phyloP scores from a whole-genome alignment of 2,113 vertebrate genomes.

The Bubo blakistoni region DNA sequence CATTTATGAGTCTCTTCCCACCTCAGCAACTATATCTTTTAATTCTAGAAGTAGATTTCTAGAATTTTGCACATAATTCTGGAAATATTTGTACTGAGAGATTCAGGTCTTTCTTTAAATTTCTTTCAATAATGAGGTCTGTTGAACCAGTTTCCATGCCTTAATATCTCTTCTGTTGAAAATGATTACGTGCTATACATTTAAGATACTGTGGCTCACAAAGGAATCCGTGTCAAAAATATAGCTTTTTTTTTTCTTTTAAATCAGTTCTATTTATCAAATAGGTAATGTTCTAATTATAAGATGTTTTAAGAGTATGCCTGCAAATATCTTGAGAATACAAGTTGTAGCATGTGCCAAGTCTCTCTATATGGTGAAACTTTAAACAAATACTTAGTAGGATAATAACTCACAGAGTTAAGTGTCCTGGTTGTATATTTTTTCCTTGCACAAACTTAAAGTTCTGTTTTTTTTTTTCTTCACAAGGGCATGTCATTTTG shows the following conservation, averaged over 20 bases:
- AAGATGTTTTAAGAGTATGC: constrained; percentile 22
- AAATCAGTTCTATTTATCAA: neutral
- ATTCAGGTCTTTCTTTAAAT: neutral
- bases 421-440: constrained; percentile 51
- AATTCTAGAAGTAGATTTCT: neutral
- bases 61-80: neutral
- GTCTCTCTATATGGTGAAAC: constrained; percentile 61
- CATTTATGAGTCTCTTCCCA: neutral
- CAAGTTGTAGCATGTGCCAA: constrained; percentile 29
- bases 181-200: neutral
- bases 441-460: constrained; percentile 59
- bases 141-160: neutral
- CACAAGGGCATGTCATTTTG: constrained; percentile 38
- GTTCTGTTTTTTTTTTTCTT: constrained; percentile 42
- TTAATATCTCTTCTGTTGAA: neutral
- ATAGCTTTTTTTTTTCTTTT: neutral
- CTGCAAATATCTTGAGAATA: constrained; percentile 66
- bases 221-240: neutral
- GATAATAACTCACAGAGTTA: constrained; percentile 58
- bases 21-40: neutral
- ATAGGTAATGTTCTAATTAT: constrained; percentile 1
- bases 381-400: constrained; percentile 63
- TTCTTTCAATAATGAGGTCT: neutral
- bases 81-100: neutral
- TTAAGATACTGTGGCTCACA: neutral